These are phyloP conservation scores for Bembecia ichneumoniformis DNA, from an alignment of 2,888 invertebrate species.

Conservation along the genomic window DNA sequence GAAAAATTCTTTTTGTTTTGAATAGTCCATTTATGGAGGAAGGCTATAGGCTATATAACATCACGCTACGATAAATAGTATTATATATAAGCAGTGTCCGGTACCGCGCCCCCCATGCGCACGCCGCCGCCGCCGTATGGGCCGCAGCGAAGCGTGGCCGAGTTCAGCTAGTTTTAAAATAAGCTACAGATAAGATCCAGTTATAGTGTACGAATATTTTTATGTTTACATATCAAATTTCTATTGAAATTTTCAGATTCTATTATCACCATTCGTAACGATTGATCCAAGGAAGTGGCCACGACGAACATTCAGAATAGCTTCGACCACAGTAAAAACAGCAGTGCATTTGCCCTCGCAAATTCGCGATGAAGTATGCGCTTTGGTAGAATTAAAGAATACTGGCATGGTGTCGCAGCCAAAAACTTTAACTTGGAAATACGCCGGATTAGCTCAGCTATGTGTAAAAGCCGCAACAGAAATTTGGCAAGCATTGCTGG, in stretches of 20 bases:
- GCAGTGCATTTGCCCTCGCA: conserved; percentile 39
- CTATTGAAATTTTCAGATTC: conserved; percentile 31
- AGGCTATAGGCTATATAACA: no score
- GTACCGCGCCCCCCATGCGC: no score
- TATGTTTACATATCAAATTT: neutral
- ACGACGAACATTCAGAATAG: conserved; percentile 25
- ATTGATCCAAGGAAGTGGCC: conserved; percentile 62
- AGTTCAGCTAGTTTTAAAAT: no score
- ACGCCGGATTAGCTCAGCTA: conserved; percentile 49
- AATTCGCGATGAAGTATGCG: conserved; percentile 42
- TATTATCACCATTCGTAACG: conserved; percentile 55
- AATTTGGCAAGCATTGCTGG: conserved; percentile 36
- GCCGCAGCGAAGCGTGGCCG: no score
- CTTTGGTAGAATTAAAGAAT: conserved; percentile 40
- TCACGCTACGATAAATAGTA: no score
- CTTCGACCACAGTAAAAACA: conserved; percentile 24
- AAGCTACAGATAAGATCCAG: neutral
- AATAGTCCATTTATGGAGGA: no score
- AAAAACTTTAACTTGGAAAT: conserved; percentile 55
- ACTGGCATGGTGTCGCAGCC: conserved; percentile 40
- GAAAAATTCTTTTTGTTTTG: no score
- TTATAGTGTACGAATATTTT: neutral
- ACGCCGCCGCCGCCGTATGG: no score
- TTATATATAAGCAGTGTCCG: no score
- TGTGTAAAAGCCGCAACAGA: conserved; percentile 46